Base-by-base conservation (phyloP, 2,888 invertebrate species). In the Acrobasis repandana region DNA sequence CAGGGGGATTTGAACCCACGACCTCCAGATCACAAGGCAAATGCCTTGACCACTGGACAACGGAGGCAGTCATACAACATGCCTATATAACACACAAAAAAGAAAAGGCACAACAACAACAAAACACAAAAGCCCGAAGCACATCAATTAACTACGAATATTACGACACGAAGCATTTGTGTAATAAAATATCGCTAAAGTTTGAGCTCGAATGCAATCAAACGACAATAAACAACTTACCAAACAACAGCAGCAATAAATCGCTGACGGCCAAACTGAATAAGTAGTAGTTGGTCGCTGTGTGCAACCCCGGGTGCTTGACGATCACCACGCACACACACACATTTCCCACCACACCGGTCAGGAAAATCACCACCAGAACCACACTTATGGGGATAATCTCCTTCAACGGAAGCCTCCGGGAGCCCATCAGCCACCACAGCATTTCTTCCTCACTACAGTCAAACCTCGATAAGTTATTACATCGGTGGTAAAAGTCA, bases 251-350 rank as follows among this genome's bases (percentile, higher is more conserved):
- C 67, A 97, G 93, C 61, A 96, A 93, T 50, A 98, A 90, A 88
- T 98, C 98, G 56, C 97, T 97, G 28, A 98, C 94, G 56, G 98
- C 97, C 83, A 98, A 90, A 84, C 96, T 97, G 88, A 98, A 97
- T 58, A 98, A 93, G 80, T 98, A 98, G 83, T 97, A 98, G 83
- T 98, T 98, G 0, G 98, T 98, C 0, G 97, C 96, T 0, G 97
- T 97, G 76, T 97, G 97, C 93, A 98, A 94, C 15, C 95, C 94
- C 0, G 95, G 93, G 75, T 97, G 96, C 63, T 94, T 94, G 11
- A 95, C 93, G 65, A 98, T 97, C 18, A 98, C 97, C 28, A 96
- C 93, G 82, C 98, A 98, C 8, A 98, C 97, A 67, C 95, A 94
- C 9, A 96, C 87, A 81, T 98, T 98, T 1, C 98, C 98, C 20